Evolutionary conservation across 2,888 invertebrate genomes (phyloP), one percentile per base, ranked within the genome.

Genomic region (Fissipunctia ypsillon): DNA sequence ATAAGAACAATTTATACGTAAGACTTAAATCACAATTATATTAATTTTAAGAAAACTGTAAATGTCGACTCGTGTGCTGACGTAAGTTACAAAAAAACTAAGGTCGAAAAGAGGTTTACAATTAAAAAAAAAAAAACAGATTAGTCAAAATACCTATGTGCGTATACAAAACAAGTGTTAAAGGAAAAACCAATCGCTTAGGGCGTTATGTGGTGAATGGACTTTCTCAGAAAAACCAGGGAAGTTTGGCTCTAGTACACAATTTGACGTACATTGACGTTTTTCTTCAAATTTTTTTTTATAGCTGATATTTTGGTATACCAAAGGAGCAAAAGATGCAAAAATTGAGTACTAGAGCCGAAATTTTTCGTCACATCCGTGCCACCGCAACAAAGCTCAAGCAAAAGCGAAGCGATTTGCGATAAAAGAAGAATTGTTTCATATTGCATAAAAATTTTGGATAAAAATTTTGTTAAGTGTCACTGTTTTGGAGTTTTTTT

Each of bases 101-200:
- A 77, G 56, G 69, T 79, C 86, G 83, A 86, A 84, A 85, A 85
- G 38, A 82, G 81, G 38, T 87, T 86, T 88, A 93, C 89, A 88
- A 84, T 80, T 66, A 82, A 85, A 84, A 88, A 88, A 84, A 88
- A 88, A 86, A 87, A 89, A 87, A 88, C 84, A 88, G 91, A 95
- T 96, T 95, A 95, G 95, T 95, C 93, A 94, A 89, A 84, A 90
- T 91, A 90, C 91, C 92, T 93, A 93, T 87, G 86, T 88, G 91
- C 89, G 85, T 91, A 95, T 95, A 96, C 95, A 96, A 94, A 80
- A 95, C 95, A 95, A 95, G 96, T 95, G 95, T 96, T 96, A 96
- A 95, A 93, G 93, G 93, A 93, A 93, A 93, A 94, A 90, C 91
- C 94, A 90, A 89, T 93, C 93, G 95, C 95, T 94, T 82, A 93